Base-by-base conservation (phyloP, 1,140 invertebrate species). In the Heliconius eleuchia region DNA sequence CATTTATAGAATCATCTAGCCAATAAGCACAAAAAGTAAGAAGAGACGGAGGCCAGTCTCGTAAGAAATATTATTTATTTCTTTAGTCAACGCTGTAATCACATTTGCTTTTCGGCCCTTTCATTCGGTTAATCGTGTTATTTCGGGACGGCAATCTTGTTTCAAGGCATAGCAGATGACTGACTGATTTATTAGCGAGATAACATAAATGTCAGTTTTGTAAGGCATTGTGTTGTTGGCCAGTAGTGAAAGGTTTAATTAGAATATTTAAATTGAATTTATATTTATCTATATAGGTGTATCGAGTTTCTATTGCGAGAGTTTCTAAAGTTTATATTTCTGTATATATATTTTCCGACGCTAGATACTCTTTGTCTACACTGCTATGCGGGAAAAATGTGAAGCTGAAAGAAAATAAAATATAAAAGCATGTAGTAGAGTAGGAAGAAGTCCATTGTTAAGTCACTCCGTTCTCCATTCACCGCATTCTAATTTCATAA, bases 61-160 rank as follows among this genome's bases (percentile, higher is more conserved):
- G 79, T 77, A 91, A 92, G 90, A 92, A 93, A 94, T 93, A 94
- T 93, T 91, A 91, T 88, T 92, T 93, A 93, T 93, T 94, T 92
- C 89, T 90, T 90, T 85, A 87, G 89, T 85, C 88, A 89, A 88
- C 85, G 86, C 90, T 87, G 91, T 94, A 94, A 94, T 94, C 91
- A 94, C 92, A 94, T 94, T 89, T 94, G 89, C 89, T 86, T 89
- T 91, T 91, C 85, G 89, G 89, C 83, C 89, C 89, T 93, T 92
- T 93, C 89, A 89, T 92, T 91, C 90, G 87, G 87, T 91, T 94
- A 94, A 94, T 94, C 91, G 91, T 83, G 91, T 94, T 94, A 94
- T 94, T 92, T 90, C 87, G 88, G 87, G 87, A 86, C 88, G 86
- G 78, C 75, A 82, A 82, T 81, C 80, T 81, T 76, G 75, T 80